Evolutionary conservation across 2,888 invertebrate species (phyloP), one percentile per base, ranked within the genome.

Genomic region (Xestia sexstrigata): DNA sequence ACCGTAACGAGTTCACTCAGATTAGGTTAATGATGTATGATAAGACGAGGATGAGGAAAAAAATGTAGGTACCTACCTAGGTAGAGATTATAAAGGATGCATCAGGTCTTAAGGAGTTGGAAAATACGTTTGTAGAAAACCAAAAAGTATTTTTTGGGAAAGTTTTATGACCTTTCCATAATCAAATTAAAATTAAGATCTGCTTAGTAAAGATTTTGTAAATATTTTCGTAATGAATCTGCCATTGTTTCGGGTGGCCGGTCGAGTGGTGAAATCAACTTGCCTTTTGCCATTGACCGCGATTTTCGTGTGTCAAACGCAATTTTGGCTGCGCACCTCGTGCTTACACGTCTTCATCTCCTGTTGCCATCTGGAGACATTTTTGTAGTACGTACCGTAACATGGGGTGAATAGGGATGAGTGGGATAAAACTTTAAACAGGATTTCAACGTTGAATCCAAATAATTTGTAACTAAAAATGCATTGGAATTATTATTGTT

Each of bases 241-340:
- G 81, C 92, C 86, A 92, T 94, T 94, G 94, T 94, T 91, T 92
- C 91, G 90, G 91, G 89, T 92, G 92, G 91, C 91, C 91, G 92
- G 88, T 87, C 92, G 91, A 91, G 88, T 93, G 92, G 89, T 90
- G 92, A 94, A 93, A 93, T 91, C 89, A 87, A 89, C 89, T 90
- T 91, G 90, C 90, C 90, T 89, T 90, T 84, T 92, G 89, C 90
- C 90, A 92, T 93, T 93, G 93, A 93, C 93, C 92, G 89, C 90
- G 87, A 90, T 93, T 87, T 86, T 88, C 87, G 87, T 88, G 84
- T 91, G 89, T 89, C 89, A 88, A 88, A 87, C 76, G 81, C 81
- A 82, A 82, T 70, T 86, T 80, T 76, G 39, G 42, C 60, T 70
- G 70, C 75, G 75, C 71, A 75, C 78, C 74, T 79, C 71, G 74